These are phyloP conservation scores for Amphiduros pacificus DNA, from an alignment of 2,888 invertebrate genomes.

Conservation along the genomic window DNA sequence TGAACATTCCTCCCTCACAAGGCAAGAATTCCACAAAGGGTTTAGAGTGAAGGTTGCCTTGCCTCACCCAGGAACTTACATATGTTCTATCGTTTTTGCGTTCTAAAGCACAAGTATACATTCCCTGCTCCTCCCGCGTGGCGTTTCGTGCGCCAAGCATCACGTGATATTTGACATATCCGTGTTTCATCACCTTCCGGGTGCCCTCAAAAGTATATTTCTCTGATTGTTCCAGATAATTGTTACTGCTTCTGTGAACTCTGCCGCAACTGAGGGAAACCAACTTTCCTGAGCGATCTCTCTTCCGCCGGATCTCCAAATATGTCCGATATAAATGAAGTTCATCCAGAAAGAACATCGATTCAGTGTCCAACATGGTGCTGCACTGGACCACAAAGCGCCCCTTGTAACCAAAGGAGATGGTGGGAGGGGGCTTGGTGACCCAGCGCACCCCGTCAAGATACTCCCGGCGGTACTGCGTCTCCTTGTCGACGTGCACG, in stretches of 20 bases:
- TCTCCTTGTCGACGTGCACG: slow-evolving; percentile 5
- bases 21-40: slow-evolving; percentile 13
- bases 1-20: slow-evolving; percentile 10
- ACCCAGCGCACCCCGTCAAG: slow-evolving; percentile 22
- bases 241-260: slow-evolving; percentile 18
- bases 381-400: slow-evolving; percentile 10
- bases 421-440: slow-evolving; percentile 1
- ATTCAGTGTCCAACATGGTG: slow-evolving; percentile 16
- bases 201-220: slow-evolving; percentile 4
- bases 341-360: slow-evolving; percentile 13
- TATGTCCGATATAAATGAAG: slow-evolving; percentile 17
- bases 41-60: not conserved
- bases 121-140: slow-evolving; percentile 16
- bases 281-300: slow-evolving; percentile 2
- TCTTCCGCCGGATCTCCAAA: not conserved
- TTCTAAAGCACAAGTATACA: slow-evolving; percentile 20
- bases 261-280: slow-evolving; percentile 9
- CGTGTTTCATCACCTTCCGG: not conserved
- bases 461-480: not conserved
- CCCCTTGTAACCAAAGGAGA: slow-evolving; percentile 16
- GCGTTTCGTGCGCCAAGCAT: slow-evolving; percentile 14
- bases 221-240: slow-evolving; percentile 18
- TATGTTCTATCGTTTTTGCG: slow-evolving; percentile 14
- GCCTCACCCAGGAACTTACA: slow-evolving; percentile 18
- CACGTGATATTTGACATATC: slow-evolving; percentile 12